phyloP scores from a whole-genome alignment of 2,888 invertebrate genomes.

The Panopea generosa region DNA sequence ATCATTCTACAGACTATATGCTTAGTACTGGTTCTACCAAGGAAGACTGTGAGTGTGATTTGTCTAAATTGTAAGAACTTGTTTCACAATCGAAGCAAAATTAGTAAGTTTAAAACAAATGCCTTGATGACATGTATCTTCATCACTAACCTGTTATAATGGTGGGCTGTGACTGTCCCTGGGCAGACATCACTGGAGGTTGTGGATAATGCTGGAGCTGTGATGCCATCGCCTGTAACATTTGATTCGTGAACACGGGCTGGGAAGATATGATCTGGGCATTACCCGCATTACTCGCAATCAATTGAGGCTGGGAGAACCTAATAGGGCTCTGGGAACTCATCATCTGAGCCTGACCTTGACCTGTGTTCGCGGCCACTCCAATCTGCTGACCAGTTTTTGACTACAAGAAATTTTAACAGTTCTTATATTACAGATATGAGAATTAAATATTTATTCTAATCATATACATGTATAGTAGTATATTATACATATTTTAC shows the following conservation, averaged over 20 bases:
- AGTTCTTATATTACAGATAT: background rate
- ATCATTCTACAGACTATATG: too few relatives aligned
- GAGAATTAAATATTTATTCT: background rate
- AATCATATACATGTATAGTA: background rate
- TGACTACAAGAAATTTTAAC: constrained; percentile 55
- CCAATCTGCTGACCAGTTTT: constrained; percentile 71
- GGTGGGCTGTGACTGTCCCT: constrained; percentile 73
- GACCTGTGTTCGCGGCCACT: constrained; percentile 61
- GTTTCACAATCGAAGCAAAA: too few relatives aligned
- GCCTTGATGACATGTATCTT: too few relatives aligned
- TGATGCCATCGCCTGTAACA: constrained; percentile 80
- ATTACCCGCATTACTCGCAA: constrained; percentile 71
- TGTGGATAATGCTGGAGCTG: constrained; percentile 77
- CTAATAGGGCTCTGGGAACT: constrained; percentile 73
- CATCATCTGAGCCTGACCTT: constrained; percentile 73
- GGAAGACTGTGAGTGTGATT: too few relatives aligned
- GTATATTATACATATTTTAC: too few relatives aligned
- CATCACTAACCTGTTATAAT: constrained; percentile 58
- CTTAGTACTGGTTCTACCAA: too few relatives aligned
- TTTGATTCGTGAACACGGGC: constrained; percentile 79
- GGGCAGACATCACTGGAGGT: constrained; percentile 74
- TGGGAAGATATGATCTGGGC: constrained; percentile 79
- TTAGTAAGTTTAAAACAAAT: too few relatives aligned
- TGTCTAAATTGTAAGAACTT: too few relatives aligned
- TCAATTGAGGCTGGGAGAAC: constrained; percentile 77